These are phyloP conservation scores for Aramus guarauna DNA, from an alignment of 2,113 vertebrate genomes.

Conservation along the genomic window DNA sequence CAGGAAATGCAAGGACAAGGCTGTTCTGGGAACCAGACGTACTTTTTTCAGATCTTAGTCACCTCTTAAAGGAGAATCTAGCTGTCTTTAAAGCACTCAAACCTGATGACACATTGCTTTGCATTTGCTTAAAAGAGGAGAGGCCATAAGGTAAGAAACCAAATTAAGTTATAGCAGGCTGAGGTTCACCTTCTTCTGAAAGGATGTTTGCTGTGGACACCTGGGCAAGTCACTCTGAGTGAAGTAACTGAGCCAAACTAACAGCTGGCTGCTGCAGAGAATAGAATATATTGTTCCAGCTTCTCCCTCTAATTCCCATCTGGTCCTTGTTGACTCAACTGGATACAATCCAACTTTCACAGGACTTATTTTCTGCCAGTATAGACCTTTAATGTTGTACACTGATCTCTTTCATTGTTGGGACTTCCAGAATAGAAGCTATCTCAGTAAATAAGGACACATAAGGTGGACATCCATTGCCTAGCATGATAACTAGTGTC, in stretches of 20 bases:
- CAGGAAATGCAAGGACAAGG: not conserved
- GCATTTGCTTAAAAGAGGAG: not conserved
- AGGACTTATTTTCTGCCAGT: not conserved
- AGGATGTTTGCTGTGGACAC: not conserved
- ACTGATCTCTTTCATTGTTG: not conserved
- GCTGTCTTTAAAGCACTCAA: not conserved
- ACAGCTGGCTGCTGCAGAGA: not conserved
- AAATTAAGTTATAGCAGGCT: not conserved
- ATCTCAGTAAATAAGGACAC: not conserved
- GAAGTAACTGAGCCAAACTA: not conserved
- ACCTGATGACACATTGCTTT: not conserved
- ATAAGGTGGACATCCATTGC: not conserved
- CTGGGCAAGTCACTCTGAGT: not conserved
- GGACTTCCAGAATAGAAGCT: not conserved
- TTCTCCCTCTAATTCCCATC: not conserved
- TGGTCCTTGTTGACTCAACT: not conserved
- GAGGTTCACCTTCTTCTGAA: not conserved
- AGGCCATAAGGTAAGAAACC: not conserved
- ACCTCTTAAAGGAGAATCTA: not conserved
- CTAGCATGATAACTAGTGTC: not conserved
- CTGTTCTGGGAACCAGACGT: not conserved
- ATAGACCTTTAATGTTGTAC: not conserved
- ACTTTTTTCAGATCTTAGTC: not conserved
- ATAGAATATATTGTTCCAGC: not conserved
- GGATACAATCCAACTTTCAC: not conserved